These are phyloP conservation scores for Panzeria rudis DNA, from an alignment of 2,888 invertebrate species.

Conservation along the genomic window DNA sequence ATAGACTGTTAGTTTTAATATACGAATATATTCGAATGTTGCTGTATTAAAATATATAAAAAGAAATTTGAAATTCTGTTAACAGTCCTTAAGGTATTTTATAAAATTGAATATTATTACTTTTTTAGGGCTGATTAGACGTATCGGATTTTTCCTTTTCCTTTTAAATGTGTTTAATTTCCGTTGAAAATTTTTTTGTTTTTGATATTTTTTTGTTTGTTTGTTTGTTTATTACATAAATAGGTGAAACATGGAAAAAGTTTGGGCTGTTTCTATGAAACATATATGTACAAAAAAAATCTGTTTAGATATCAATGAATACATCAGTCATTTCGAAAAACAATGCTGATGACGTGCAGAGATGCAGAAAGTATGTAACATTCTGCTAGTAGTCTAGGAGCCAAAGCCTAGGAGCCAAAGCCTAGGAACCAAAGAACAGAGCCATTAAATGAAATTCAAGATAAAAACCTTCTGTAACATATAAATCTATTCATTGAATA, in stretches of 20 bases:
- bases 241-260: not conserved
- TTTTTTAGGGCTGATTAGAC: conserved; percentile 33
- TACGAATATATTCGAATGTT: not conserved
- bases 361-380: too few relatives aligned
- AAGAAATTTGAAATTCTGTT: conserved; percentile 29
- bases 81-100: conserved; percentile 37
- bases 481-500: too few relatives aligned
- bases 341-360: too few relatives aligned
- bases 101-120: conserved; percentile 43
- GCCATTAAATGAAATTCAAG: too few relatives aligned
- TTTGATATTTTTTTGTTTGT: not conserved
- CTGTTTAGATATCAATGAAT: too few relatives aligned
- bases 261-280: too few relatives aligned
- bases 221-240: not conserved
- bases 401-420: too few relatives aligned
- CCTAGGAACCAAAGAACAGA: too few relatives aligned
- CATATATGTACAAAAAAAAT: too few relatives aligned
- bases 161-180: conserved; percentile 28
- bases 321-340: too few relatives aligned
- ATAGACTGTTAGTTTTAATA: not conserved
- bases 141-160: conserved; percentile 11
- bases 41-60: not conserved
- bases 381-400: too few relatives aligned
- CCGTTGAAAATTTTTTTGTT: conserved; percentile 3
- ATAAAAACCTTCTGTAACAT: too few relatives aligned